Conservation (phyloP, 2,797 vertebrate species). For the Ctenopoma multispine region DNA sequence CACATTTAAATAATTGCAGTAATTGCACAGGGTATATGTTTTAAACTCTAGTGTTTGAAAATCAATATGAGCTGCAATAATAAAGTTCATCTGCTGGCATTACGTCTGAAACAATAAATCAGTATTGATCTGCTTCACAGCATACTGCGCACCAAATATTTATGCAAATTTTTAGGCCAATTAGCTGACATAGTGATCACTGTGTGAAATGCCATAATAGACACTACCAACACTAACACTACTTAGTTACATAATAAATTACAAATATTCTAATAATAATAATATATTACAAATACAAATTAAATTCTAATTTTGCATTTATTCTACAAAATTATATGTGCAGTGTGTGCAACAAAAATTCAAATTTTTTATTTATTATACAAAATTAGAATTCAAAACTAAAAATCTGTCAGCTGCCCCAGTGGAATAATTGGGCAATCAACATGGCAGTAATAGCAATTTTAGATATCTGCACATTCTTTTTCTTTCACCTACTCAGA, state of each 20-base stretch:
- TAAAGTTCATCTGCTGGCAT: constrained; percentile 19
- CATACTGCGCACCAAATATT: neutral
- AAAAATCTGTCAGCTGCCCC: constrained; percentile 9
- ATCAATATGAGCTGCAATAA: constrained; percentile 25
- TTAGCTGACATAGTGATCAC: neutral
- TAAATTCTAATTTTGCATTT: too few relatives aligned
- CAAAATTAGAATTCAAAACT: neutral
- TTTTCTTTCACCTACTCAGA: constrained; percentile 7
- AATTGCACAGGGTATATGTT: neutral
- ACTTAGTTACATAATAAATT: too few relatives aligned
- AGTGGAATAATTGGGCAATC: constrained; percentile 11
- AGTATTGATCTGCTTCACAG: constrained; percentile 20
- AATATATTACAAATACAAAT: too few relatives aligned
- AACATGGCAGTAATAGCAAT: neutral
- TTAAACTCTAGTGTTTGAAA: constrained; percentile 38
- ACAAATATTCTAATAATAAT: too few relatives aligned
- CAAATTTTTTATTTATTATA: too few relatives aligned
- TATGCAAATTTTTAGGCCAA: neutral
- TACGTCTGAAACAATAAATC: constrained; percentile 25
- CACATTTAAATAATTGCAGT: neutral
- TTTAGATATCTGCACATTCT: neutral
- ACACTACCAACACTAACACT: too few relatives aligned
- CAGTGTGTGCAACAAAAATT: too few relatives aligned
- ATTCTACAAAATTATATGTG: too few relatives aligned
- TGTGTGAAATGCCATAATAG: neutral